Conservation (phyloP, 1,140 invertebrate species). For the Drosophila arizonae region DNA sequence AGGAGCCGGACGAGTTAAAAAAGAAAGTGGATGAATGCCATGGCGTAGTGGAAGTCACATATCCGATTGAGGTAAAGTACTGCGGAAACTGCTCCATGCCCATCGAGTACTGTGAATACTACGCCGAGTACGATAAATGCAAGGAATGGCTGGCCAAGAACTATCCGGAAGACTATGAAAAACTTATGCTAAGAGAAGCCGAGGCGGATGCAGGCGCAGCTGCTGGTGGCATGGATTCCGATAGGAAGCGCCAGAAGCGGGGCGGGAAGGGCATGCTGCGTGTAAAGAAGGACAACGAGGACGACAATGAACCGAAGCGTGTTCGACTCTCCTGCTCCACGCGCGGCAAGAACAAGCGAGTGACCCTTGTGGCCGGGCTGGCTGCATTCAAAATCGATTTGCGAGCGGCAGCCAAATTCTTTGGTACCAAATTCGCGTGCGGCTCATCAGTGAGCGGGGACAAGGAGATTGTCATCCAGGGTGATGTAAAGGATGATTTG, state of each 20-base stretch:
- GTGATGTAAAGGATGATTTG: slow-evolving; percentile 97
- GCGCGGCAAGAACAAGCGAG: slow-evolving; percentile 98
- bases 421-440: slow-evolving; percentile 98
- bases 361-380: slow-evolving; percentile 93
- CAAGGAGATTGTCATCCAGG: slow-evolving; percentile 99
- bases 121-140: slow-evolving; percentile 98
- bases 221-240: neutral
- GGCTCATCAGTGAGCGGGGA: slow-evolving; percentile 98
- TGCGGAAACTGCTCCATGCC: slow-evolving; percentile 97
- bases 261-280: slow-evolving; percentile 28
- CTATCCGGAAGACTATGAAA: slow-evolving; percentile 95
- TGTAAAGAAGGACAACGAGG: slow-evolving; percentile 62
- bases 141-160: slow-evolving; percentile 97
- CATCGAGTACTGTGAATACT: slow-evolving; percentile 98
- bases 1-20: neutral
- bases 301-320: slow-evolving; percentile 93
- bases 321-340: slow-evolving; percentile 93
- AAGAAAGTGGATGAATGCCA: neutral
- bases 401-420: slow-evolving; percentile 98
- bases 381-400: slow-evolving; percentile 97
- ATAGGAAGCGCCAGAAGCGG: slow-evolving; percentile 37
- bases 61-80: slow-evolving; percentile 93
- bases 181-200: slow-evolving; percentile 85
- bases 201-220: slow-evolving; percentile 83
- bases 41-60: slow-evolving; percentile 83